phyloP scores from a whole-genome alignment of 2,888 invertebrate genomes.

The Stratiomys singularior region DNA sequence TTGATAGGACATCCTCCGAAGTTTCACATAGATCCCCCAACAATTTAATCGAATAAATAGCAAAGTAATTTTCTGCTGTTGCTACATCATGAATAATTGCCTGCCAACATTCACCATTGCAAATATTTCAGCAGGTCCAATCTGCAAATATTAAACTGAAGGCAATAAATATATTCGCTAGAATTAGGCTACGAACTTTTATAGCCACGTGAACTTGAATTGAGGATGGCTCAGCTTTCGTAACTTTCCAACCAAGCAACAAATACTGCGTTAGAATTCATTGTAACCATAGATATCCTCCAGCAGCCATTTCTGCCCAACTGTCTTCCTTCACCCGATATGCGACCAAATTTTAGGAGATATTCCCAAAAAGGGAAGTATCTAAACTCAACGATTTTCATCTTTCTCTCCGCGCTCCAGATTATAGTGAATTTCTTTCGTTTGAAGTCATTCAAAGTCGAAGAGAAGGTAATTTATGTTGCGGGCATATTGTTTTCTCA shows the following conservation, averaged over 20 bases:
- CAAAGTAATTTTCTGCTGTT: no score
- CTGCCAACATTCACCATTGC: no score
- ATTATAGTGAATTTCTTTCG: slow-evolving; percentile 28
- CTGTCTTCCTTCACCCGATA: not conserved
- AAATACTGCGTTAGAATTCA: not conserved
- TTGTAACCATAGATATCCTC: no score
- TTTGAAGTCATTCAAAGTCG: slow-evolving; percentile 40
- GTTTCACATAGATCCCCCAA: no score
- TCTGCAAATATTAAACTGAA: slow-evolving; percentile 8
- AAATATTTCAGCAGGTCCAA: not conserved
- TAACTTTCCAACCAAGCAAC: not conserved
- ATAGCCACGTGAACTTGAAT: not conserved
- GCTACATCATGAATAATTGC: no score
- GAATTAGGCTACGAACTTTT: not conserved
- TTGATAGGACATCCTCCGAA: no score
- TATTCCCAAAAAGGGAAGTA: not conserved
- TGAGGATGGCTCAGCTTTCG: not conserved
- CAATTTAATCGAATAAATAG: no score
- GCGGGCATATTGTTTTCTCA: slow-evolving; percentile 56
- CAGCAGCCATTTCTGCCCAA: not conserved
- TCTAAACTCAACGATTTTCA: not conserved
- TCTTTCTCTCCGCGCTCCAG: not conserved
- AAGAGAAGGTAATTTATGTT: slow-evolving; percentile 55
- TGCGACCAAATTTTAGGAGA: not conserved
- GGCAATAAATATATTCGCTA: slow-evolving; percentile 8